Conservation (phyloP, 1,140 invertebrate species). For the Hycleus cichorii region DNA sequence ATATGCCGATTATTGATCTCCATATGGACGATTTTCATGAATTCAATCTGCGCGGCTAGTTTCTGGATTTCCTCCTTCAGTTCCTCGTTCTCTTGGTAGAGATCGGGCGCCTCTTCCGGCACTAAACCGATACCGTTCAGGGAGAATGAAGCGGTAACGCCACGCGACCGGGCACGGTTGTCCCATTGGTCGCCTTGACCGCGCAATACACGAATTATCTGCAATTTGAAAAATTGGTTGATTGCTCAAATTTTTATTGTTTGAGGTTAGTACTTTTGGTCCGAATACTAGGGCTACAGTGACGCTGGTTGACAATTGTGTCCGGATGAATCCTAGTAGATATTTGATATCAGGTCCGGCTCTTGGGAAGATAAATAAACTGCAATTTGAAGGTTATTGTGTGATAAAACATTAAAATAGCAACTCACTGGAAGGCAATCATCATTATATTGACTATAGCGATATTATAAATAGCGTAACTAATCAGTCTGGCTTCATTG, state of each 20-base stretch:
- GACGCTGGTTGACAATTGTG: slow-evolving; percentile 77
- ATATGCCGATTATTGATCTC: slow-evolving; percentile 83
- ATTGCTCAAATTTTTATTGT: not conserved
- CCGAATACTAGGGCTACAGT: slow-evolving; percentile 79
- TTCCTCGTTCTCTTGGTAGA: slow-evolving; percentile 85
- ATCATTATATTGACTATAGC: slow-evolving; percentile 84
- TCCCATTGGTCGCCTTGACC: slow-evolving; percentile 84
- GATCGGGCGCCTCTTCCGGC: slow-evolving; percentile 70
- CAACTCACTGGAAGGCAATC: slow-evolving; percentile 84
- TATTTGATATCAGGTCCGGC: slow-evolving; percentile 87
- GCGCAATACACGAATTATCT: slow-evolving; percentile 69
- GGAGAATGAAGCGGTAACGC: slow-evolving; percentile 76
- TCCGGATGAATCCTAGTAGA: slow-evolving; percentile 75
- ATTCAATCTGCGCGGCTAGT: slow-evolving; percentile 82
- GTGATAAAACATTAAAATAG: slow-evolving; percentile 1
- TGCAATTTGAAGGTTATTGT: slow-evolving; percentile 36
- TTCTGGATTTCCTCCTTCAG: slow-evolving; percentile 89
- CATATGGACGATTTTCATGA: slow-evolving; percentile 90
- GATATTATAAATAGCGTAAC: slow-evolving; percentile 90
- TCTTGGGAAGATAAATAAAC: slow-evolving; percentile 73
- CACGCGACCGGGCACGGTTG: slow-evolving; percentile 65
- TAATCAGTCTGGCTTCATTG: slow-evolving; percentile 86
- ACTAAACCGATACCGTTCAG: slow-evolving; percentile 75
- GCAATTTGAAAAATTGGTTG: not conserved
- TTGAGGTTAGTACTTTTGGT: slow-evolving; percentile 59